Conservation (phyloP, 2,888 invertebrate genomes). For the Pycnomerus fuliginosus region DNA sequence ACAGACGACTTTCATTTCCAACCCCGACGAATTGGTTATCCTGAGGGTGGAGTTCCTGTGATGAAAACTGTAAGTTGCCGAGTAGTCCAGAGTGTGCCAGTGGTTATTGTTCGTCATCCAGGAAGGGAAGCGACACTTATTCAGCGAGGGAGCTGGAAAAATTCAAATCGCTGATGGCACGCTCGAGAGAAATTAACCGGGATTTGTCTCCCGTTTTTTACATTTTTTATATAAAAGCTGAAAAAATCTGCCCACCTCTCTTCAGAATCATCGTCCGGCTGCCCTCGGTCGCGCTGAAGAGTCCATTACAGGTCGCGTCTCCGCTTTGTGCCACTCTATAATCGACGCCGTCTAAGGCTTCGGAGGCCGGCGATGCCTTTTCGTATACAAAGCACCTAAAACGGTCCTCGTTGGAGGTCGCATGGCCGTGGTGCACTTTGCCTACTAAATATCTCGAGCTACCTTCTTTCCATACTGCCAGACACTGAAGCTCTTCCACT, state of each 20-base stretch:
- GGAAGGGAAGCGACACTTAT: conserved; percentile 81
- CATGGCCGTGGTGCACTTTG: conserved; percentile 84
- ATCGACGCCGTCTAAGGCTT: conserved; percentile 58
- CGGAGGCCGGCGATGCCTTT: conserved; percentile 61
- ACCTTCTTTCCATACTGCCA: conserved; percentile 93
- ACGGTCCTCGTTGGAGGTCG: conserved; percentile 87
- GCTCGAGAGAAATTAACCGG: conserved; percentile 22
- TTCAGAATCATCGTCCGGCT: conserved; percentile 80
- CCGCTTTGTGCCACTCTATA: conserved; percentile 88
- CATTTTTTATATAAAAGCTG: conserved; percentile 1
- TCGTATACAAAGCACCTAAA: conserved; percentile 96
- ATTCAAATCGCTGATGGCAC: conserved; percentile 22
- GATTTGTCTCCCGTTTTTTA: neutral
- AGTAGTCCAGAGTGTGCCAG: conserved; percentile 88
- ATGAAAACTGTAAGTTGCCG: conserved; percentile 83
- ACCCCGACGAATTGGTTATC: conserved; percentile 63
- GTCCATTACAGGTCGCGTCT: conserved; percentile 90
- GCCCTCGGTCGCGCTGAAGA: conserved; percentile 87
- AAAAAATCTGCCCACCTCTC: conserved; percentile 59
- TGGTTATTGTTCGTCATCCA: conserved; percentile 84
- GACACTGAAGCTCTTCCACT: conserved; percentile 89
- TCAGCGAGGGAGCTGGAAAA: conserved; percentile 64
- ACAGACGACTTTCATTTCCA: conserved; percentile 67
- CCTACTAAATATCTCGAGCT: conserved; percentile 89
- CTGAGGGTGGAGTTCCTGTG: conserved; percentile 74